Base-by-base conservation (phyloP, 2,888 invertebrate species). In the Lumbricus terrestris region DNA sequence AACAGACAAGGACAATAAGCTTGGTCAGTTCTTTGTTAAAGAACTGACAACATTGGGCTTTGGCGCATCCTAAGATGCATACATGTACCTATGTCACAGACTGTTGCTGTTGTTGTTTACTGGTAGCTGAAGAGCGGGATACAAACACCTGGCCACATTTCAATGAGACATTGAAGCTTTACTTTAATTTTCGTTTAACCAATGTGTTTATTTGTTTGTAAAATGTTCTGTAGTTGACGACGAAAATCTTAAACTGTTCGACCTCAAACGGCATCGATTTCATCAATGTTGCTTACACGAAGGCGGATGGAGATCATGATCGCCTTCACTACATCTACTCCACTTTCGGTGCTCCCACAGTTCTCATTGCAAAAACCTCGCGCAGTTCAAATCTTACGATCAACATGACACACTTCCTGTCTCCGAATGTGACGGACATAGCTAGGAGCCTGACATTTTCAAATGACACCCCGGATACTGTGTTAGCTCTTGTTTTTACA, bases 261-360 rank as follows among this genome's bases (percentile, higher is more conserved):
- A 34, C 4, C 16, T 88, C 23, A 15, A 40, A 33, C 34, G 13
- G 42, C 47, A 89, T 16, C 13, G 69, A 37, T 35, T 37, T 34
- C 69, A 69, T 69, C 35, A 89, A 89, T 34, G 69, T 91, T 29
- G 90, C 89, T 33, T 35, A 90, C 83, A 88, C 90, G 20, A 82
- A 35, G n/a, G 96, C 96, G 0, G 95, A 95, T 37, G 96, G 96
- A 0, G 91, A 94, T 1, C 94, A 95, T 88, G 96, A 97, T 94
- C 96, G 96, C 0, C 94, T 97, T 0, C 97, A 97, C 93, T 96
- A 96, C 93, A 92, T 97, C 88, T 96, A 97, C 96, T 96, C 96
- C 94, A 96, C 97, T 92, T 95, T 96, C 6, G 95, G 96, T 8
- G 95, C 95, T 85, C 97, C 97, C 0, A 96, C 96, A 0, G 93